Evolutionary conservation across 2,113 vertebrate genomes (phyloP).

Genomic region (Centropristis striata): DNA sequence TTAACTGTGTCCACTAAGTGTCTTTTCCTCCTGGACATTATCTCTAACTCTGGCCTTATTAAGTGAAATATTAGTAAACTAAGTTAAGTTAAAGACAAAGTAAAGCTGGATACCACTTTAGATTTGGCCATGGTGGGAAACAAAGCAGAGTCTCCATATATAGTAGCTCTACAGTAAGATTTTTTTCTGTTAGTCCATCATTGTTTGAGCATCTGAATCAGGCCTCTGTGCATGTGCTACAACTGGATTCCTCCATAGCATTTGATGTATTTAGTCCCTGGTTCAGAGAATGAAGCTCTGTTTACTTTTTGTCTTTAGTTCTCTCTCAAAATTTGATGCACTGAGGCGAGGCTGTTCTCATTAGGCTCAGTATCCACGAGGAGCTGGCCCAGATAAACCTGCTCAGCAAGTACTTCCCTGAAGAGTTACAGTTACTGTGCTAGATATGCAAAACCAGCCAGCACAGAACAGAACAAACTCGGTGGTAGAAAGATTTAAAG

Average conservation of each 20-base stretch:
- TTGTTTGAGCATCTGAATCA: slow-evolving; percentile 30
- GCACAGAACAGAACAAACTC: slow-evolving; percentile 55
- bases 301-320: slow-evolving; percentile 60
- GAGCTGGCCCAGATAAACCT: slow-evolving; percentile 79
- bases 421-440: slow-evolving; percentile 74
- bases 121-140: not conserved
- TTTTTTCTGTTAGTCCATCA: not conserved
- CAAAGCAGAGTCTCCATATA: slow-evolving; percentile 10
- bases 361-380: slow-evolving; percentile 69
- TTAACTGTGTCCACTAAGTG: not conserved
- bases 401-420: slow-evolving; percentile 68
- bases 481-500: slow-evolving; percentile 48
- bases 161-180: not conserved
- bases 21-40: not conserved
- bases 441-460: slow-evolving; percentile 71
- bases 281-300: slow-evolving; percentile 27
- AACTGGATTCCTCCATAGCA: not conserved
- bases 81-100: not conserved
- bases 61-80: not conserved
- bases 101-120: not conserved
- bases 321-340: slow-evolving; percentile 51
- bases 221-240: not conserved
- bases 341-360: slow-evolving; percentile 60
- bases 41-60: not conserved
- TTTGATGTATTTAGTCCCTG: slow-evolving; percentile 24